phyloP scores from a whole-genome alignment of 2,888 invertebrate species.

The Noctua comes region DNA sequence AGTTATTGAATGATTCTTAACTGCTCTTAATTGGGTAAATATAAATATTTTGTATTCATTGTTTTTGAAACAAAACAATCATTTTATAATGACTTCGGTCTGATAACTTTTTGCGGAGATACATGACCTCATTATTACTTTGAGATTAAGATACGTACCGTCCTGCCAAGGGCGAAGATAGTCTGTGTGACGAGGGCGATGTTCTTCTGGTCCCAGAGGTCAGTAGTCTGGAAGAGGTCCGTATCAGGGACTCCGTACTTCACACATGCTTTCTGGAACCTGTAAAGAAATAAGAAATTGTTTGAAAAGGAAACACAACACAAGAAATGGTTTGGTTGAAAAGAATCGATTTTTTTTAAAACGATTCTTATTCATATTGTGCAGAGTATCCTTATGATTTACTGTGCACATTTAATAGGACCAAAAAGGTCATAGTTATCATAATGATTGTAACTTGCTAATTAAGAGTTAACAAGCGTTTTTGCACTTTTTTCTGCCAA shows the following conservation, averaged over 20 bases:
- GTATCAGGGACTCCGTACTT: constrained; percentile 96
- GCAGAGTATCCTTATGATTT: too few relatives aligned
- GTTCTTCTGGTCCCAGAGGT: constrained; percentile 97
- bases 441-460: neutral
- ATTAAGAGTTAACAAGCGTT: constrained; percentile 23
- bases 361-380: too few relatives aligned
- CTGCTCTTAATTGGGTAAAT: neutral
- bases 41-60: too few relatives aligned
- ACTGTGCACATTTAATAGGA: neutral
- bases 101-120: neutral
- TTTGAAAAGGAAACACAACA: neutral
- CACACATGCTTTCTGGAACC: constrained; percentile 95
- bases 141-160: constrained; percentile 88
- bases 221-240: constrained; percentile 97
- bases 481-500: constrained; percentile 14
- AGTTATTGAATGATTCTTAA: neutral
- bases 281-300: constrained; percentile 76
- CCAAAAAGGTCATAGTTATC: constrained; percentile 9
- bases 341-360: too few relatives aligned
- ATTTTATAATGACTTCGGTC: neutral
- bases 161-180: constrained; percentile 96
- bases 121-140: neutral
- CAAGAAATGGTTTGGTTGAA: too few relatives aligned
- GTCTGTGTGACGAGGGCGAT: constrained; percentile 96
- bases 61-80: neutral